Base-by-base conservation (phyloP, 2,888 invertebrate genomes). In the Cosmia trapezina region DNA sequence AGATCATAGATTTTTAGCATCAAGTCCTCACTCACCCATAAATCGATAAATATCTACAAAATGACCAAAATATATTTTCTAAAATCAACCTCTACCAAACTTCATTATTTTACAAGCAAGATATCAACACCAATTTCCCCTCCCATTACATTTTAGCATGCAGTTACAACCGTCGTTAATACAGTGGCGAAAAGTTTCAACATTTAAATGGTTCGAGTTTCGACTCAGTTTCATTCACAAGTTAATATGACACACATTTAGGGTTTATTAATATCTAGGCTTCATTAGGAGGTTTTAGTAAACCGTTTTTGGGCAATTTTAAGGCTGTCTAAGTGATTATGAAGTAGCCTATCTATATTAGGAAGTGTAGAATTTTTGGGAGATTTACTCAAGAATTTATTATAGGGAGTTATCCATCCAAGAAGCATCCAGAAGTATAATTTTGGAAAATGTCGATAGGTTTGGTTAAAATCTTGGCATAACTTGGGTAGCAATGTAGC, bases 221-320 rank as follows among this genome's bases (percentile, higher is more conserved):
- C 62, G 41, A 54, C 70, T 60, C 74, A 72, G 59, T 43, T 60
- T 59, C 75, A 69, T 86, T 78, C 69, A 53, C 54, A 56, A 84
- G 76, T 86, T 74, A 45, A 53, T 76, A 78, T 86, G 69, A 74
- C 80, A 84, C 68, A 72, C 73, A 71, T 84, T 84, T 72, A 72
- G 60, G 66, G 64, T 81, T 67, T 78, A 86, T 74, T 86, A 79
- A 78, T 82, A 80, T 76, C 71, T 69, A 59, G 69, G 68, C 37
- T 76, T 70, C 62, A 81, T 81, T 73, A 61, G 54, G 37, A 74
- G 47, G 37, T 47, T 72, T 65, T 54, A 54, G 57, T 66, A 60
- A 45, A 60, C 19, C 6, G 41, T 64, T 62, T 65, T 59, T 33
- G 33, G 19, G 7, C 7, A 33, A 47, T 33, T n/a, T 33, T 41